Base-by-base conservation (phyloP, 2,797 vertebrate genomes). In the Sebastes melanostomus region DNA sequence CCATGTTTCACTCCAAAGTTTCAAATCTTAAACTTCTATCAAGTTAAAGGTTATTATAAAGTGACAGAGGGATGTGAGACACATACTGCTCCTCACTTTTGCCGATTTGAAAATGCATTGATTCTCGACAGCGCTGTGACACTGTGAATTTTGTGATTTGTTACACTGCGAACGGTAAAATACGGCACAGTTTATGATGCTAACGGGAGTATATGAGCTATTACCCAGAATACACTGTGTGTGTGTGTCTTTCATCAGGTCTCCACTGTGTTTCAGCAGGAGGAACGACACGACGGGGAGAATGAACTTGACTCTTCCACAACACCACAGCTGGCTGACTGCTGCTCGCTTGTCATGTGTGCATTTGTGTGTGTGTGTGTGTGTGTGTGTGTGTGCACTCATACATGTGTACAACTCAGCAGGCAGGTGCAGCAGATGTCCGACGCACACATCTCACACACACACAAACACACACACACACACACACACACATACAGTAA, bases 341-440 rank as follows among this genome's bases (percentile, higher is more conserved):
- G 84, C 80, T 90, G 81, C 72, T 81, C 22, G 12, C 78, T 77
- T 75, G 52, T 71, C 29, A 0, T 65, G 58, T 65, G 55, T 65
- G 62, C 69, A 32, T 72, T 66, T 75, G 6, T 76, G 52, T 56
- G 72, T 69, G 30, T 27, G 20, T 52, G 52, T 29, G 32, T 75
- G 5, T 76, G 50, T 56, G 72, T 68, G 30, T 27, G 20, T 52
- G 50, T 29, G 69, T 66, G 27, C 36, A 27, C 22, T 38, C 62
- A 59, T 84, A 82, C 80, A 82, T 66, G 79, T 88, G 85, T 90
- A 87, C 86, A 71, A 30, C 89, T 71, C 87, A 89, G 87, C 86
- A 72, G 82, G 90, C 89, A 93, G 92, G 92, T 94, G 93, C 90
- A 92, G 92, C 93, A 94, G 88, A 93, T 86, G 87, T 92, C 90